These are phyloP conservation scores for Pipa parva DNA, from an alignment of 2,113 vertebrate species.

Conservation along the genomic window DNA sequence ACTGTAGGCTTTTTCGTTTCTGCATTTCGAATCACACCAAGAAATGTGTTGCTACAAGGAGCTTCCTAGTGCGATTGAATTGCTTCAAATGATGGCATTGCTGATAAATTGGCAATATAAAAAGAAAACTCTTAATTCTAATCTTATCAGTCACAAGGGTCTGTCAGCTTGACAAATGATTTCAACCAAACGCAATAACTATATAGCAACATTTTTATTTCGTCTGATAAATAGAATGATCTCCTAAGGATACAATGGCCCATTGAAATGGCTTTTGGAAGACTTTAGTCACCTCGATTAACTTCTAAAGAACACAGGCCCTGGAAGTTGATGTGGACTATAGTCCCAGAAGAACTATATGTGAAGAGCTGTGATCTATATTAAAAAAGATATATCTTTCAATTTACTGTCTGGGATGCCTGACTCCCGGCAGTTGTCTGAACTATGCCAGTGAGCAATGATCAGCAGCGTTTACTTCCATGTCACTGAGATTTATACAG, in stretches of 20 bases:
- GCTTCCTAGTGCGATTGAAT: constrained; percentile 17
- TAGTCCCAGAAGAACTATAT: too few relatives aligned
- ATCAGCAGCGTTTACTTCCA: too few relatives aligned
- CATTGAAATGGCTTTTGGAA: not conserved
- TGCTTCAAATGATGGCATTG: constrained; percentile 10
- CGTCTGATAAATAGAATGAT: constrained; percentile 1
- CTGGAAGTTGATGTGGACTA: too few relatives aligned
- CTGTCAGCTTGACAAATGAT: constrained; percentile 16
- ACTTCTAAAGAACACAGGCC: not conserved
- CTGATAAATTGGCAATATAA: constrained; percentile 26
- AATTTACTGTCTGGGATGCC: too few relatives aligned
- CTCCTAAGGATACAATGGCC: not conserved
- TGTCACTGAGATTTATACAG: too few relatives aligned
- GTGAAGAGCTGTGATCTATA: too few relatives aligned
- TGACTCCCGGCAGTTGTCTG: too few relatives aligned
- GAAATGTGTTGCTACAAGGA: constrained; percentile 5
- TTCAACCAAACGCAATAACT: not conserved
- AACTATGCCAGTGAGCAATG: too few relatives aligned
- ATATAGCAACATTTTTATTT: not conserved
- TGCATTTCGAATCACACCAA: not conserved
- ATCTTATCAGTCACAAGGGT: constrained; percentile 23
- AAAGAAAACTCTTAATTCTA: constrained; percentile 28
- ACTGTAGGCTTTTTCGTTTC: not conserved
- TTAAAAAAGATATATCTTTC: too few relatives aligned
- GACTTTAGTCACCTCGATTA: not conserved